These are phyloP conservation scores for Neodiprion pinetum DNA, from an alignment of 1,140 invertebrate genomes.

Conservation along the genomic window DNA sequence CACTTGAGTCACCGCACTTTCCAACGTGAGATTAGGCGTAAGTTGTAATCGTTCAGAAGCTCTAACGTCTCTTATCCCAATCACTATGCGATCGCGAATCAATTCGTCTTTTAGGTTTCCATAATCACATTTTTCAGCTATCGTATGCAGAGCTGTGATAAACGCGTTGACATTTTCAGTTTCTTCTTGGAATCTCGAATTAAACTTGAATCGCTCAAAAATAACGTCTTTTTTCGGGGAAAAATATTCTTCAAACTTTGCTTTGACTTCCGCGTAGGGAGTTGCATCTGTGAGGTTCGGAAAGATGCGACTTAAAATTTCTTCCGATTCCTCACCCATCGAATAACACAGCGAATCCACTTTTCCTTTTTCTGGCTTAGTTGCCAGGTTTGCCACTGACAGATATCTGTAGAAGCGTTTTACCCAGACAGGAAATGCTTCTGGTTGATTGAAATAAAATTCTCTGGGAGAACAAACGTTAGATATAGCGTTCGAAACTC, in stretches of 20 bases:
- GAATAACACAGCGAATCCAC: conserved; percentile 37
- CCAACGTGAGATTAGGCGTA: conserved; percentile 22
- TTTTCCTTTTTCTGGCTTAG: conserved; percentile 36
- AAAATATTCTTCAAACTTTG: conserved; percentile 45
- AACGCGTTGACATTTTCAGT: conserved; percentile 46
- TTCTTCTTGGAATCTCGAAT: conserved; percentile 39
- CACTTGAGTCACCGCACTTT: conserved; percentile 20
- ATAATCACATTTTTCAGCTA: conserved; percentile 48
- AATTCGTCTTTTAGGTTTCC: conserved; percentile 42
- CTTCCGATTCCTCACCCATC: conserved; percentile 41
- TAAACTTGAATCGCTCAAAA: conserved; percentile 49
- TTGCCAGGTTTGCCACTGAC: conserved; percentile 27
- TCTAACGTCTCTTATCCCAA: conserved; percentile 39
- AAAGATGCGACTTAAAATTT: conserved; percentile 32
- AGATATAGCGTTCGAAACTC: not conserved
- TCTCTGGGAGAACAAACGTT: not conserved
- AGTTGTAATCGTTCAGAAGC: conserved; percentile 40
- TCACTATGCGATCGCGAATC: conserved; percentile 48
- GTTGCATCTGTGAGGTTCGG: not conserved
- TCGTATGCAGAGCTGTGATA: conserved; percentile 42
- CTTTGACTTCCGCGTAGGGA: conserved; percentile 30
- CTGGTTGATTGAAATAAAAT: conserved; percentile 30
- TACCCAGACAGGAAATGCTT: conserved; percentile 35
- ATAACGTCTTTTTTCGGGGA: conserved; percentile 46
- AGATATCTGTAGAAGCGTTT: conserved; percentile 39